Conservation (phyloP, 2,113 vertebrate species). For the Hylia prasina region DNA sequence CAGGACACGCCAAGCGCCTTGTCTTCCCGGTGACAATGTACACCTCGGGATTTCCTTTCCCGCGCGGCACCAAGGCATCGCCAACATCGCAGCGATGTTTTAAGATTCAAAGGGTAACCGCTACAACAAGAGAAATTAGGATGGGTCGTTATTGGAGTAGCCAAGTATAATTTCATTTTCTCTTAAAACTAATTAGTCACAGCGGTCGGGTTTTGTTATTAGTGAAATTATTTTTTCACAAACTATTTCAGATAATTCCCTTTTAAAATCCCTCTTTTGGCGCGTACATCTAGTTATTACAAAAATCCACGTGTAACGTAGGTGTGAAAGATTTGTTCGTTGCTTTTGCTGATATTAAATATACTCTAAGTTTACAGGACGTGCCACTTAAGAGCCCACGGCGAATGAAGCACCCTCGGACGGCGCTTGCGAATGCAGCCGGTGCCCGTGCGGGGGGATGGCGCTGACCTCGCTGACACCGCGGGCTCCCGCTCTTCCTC, state of each 20-base stretch:
- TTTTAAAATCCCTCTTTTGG: neutral
- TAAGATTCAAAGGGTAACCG: neutral
- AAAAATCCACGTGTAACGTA: neutral
- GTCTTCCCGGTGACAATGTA: neutral
- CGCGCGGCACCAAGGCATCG: neutral
- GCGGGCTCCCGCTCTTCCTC: neutral
- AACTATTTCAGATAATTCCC: neutral
- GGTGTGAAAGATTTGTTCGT: neutral
- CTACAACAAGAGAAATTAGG: neutral
- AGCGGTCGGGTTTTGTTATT: neutral
- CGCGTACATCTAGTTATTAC: neutral
- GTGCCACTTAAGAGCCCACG: neutral
- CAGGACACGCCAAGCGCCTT: neutral
- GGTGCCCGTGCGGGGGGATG: accelerated
- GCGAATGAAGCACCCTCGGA: neutral
- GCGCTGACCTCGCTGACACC: neutral
- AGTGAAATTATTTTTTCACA: neutral
- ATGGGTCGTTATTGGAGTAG: neutral
- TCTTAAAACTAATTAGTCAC: neutral
- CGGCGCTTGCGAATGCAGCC: accelerated
- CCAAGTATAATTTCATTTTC: neutral
- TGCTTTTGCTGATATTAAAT: neutral
- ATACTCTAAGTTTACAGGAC: neutral
- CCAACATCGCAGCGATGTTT: neutral
- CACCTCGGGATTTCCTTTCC: neutral